Evolutionary conservation across 2,113 vertebrate species (phyloP), one percentile per base, ranked within the genome.

Genomic region (Indicator indicator): DNA sequence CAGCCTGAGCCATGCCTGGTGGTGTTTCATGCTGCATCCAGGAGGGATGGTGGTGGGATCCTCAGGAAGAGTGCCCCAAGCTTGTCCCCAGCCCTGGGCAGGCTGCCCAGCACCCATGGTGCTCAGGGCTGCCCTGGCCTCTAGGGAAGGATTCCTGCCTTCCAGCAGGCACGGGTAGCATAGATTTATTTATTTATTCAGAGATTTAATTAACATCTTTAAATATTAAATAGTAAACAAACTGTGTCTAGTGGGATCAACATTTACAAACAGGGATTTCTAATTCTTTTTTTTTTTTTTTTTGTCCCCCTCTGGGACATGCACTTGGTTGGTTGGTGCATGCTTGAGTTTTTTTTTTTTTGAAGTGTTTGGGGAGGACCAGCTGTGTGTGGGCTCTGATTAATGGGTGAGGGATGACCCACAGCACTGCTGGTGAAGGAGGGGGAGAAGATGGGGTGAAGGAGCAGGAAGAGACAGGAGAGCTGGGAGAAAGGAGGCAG

Each of bases 171-270:
- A 89, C 0, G 56, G 87, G 48, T 87, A 88, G 91, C 94, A 83
- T 56, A 64, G 76, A 95, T 96, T 96, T 98, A 95, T 97, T 96
- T 98, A 95, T 97, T 97, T 98, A 97, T 97, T 97, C 71, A 55
- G 95, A 95, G 77, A 83, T 74, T 97, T 97, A 97, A 98, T 98
- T 97, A 98, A 38, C 97, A 96, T 96, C 96, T 97, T 97, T 97
- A 97, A 98, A 97, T 97, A 98, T 98, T 97, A 98, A 97, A 97
- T 91, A 97, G 97, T 97, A 97, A 98, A 98, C 97, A 98, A 94
- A 68, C 60, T 18, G 81, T 6, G 26, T 97, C 97, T 97, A 93
- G 97, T 10, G 89, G 96, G 97, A 97, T 96, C 95, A 94, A 84
- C 94, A 63, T 97, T 98, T 97, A 91, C 94, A 97, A 95, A 90